Conservation (phyloP, 2,113 vertebrate genomes). For the rat (Rattus norvegicus) region DNA sequence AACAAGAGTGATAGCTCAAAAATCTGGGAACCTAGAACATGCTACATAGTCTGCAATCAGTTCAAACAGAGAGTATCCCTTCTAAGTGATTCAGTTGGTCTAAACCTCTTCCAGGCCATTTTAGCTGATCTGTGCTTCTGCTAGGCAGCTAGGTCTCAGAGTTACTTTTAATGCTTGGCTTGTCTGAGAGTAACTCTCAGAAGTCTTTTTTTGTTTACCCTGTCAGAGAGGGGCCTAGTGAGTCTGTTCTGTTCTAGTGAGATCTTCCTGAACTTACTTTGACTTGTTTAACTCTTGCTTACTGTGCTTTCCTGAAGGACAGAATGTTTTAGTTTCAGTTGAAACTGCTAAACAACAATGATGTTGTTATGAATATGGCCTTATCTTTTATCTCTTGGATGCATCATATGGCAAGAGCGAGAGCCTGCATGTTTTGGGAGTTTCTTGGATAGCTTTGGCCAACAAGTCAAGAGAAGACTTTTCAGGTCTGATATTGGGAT, state of each 20-base stretch:
- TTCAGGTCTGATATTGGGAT: neutral
- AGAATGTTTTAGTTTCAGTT: neutral
- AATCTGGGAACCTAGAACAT: neutral
- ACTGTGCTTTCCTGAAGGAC: neutral
- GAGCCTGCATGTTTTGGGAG: neutral
- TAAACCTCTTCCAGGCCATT: too few species aligned
- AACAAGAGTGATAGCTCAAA: neutral
- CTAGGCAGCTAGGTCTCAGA: neutral
- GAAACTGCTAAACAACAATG: neutral
- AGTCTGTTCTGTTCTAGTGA: neutral
- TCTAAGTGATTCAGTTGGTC: neutral
- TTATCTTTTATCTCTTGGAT: neutral
- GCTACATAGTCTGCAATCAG: neutral
- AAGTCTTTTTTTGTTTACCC: neutral
- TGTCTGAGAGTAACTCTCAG: neutral
- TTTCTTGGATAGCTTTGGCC: neutral
- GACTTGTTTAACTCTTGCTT: neutral
- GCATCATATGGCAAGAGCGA: neutral
- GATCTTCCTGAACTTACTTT: neutral
- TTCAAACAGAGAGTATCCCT: neutral
- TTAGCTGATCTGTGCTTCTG: neutral
- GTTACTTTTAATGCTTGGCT: neutral
- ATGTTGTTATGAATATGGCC: neutral
- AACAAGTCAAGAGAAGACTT: neutral
- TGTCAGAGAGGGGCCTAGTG: neutral